phyloP scores from a whole-genome alignment of 2,888 invertebrate species.

The Gymnosoma rotundatum region DNA sequence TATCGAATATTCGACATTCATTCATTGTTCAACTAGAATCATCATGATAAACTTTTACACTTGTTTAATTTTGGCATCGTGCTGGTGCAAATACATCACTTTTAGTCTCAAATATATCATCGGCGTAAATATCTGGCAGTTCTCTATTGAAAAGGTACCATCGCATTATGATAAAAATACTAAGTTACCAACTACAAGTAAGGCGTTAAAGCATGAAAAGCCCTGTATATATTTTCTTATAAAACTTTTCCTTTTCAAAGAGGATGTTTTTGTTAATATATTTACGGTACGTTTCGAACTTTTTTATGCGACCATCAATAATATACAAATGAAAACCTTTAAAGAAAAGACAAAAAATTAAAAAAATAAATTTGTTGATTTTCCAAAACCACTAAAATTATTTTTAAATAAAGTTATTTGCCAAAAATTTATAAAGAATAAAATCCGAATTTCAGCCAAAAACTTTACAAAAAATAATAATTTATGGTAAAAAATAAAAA shows the following conservation, averaged over 20 bases:
- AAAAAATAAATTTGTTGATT: too few species aligned
- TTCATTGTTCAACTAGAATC: conserved; percentile 27
- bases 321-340: too few species aligned
- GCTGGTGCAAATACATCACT: conserved; percentile 54
- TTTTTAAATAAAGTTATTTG: too few species aligned
- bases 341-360: too few species aligned
- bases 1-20: conserved; percentile 67
- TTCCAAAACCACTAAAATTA: too few species aligned
- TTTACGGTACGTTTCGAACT: too few species aligned
- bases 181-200: conserved; percentile 39
- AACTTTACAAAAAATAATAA: too few species aligned
- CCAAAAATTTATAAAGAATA: too few species aligned
- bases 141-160: conserved; percentile 3
- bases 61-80: conserved; percentile 45
- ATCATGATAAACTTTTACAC: conserved; percentile 60
- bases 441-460: too few species aligned
- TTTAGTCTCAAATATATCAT: conserved; percentile 23
- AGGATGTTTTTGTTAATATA: background rate
- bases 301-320: background rate
- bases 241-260: conserved; percentile 50
- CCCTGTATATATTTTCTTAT: conserved; percentile 19
- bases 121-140: background rate
- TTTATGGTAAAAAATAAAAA: too few species aligned
- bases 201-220: conserved; percentile 63
- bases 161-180: conserved; percentile 8